Conservation (phyloP, 2,888 invertebrate species). For the Agrypnus murinus region DNA sequence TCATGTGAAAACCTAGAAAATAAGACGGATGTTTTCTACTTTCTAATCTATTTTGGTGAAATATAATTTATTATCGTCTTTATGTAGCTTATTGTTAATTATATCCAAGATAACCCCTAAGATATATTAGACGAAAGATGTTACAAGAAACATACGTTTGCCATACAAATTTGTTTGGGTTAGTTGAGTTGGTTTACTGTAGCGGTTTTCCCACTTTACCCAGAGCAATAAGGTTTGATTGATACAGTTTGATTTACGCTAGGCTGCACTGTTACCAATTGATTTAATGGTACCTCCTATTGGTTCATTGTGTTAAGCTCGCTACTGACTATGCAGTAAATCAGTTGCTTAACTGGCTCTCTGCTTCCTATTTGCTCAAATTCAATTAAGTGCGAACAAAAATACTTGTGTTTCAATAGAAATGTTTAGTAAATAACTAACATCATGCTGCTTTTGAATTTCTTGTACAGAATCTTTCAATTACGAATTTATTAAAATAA, state of each 20-base stretch:
- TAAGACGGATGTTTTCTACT: no score
- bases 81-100: no score
- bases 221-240: conserved; percentile 44
- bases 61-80: no score
- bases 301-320: conserved; percentile 41
- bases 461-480: no score
- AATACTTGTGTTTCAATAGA: not conserved
- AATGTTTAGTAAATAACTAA: no score
- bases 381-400: conserved; percentile 10
- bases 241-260: conserved; percentile 47
- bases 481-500: no score
- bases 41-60: no score
- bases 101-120: no score
- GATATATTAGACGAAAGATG: not conserved
- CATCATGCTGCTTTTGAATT: no score
- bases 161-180: conserved; percentile 33
- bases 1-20: no score
- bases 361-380: not conserved
- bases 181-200: conserved; percentile 37
- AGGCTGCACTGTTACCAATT: conserved; percentile 44
- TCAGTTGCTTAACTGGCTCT: conserved; percentile 30
- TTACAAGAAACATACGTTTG: not conserved
- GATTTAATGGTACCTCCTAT: conserved; percentile 44
- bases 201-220: conserved; percentile 34
- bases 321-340: conserved; percentile 38